These are phyloP conservation scores for Cnemophilus loriae DNA, from an alignment of 2,113 vertebrate genomes.

Conservation along the genomic window DNA sequence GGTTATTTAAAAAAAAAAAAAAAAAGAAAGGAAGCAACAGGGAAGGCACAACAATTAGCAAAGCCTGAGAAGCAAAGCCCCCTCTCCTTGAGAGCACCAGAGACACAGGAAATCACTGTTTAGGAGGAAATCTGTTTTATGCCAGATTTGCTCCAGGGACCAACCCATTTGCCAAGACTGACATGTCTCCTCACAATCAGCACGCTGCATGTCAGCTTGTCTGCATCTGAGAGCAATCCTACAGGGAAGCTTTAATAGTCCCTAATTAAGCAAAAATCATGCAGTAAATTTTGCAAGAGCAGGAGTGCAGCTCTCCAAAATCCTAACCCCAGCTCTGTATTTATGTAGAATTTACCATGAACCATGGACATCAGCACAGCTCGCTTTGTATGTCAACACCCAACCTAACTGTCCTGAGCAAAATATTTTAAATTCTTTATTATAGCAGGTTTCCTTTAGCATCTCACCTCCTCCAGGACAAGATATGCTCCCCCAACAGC, in stretches of 20 bases:
- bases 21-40: background rate
- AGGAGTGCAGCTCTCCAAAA: background rate
- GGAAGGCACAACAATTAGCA: background rate
- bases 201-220: background rate
- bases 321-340: background rate
- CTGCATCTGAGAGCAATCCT: background rate
- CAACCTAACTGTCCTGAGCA: rapidly evolving
- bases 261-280: background rate
- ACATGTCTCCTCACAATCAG: conserved; percentile 9
- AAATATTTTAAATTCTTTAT: background rate
- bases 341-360: background rate
- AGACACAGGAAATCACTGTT: background rate
- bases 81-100: background rate
- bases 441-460: background rate
- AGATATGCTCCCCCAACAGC: background rate
- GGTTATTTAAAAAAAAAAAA: background rate
- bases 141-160: conserved; percentile 9
- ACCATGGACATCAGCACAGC: background rate
- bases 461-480: background rate
- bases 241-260: background rate
- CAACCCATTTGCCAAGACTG: background rate
- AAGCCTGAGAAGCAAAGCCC: background rate
- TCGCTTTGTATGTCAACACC: background rate
- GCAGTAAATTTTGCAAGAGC: background rate
- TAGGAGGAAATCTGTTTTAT: background rate